Conservation (phyloP, 2,888 invertebrate genomes). For the Pilophorus perplexus region DNA sequence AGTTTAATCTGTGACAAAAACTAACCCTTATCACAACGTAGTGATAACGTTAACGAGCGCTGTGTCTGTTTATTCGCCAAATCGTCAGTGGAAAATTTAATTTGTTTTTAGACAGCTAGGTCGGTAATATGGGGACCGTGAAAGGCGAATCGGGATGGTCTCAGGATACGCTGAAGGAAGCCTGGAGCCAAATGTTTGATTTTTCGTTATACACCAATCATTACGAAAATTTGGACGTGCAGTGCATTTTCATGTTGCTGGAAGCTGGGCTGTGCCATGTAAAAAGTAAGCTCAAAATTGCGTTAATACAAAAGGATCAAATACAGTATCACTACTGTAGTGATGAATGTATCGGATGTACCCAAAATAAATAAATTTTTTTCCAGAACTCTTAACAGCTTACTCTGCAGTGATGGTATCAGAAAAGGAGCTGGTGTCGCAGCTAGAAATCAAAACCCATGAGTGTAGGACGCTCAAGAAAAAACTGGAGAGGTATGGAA, state of each 20-base stretch:
- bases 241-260: constrained; percentile 38
- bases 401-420: constrained; percentile 30
- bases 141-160: too few species aligned
- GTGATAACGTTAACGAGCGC: too few species aligned
- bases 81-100: too few species aligned
- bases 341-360: too few species aligned
- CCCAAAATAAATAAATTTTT: too few species aligned
- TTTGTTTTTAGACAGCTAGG: too few species aligned
- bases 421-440: constrained; percentile 25
- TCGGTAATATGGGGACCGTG: too few species aligned
- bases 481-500: constrained; percentile 24
- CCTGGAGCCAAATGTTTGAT: constrained; percentile 21
- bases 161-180: constrained; percentile 1
- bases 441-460: constrained; percentile 38
- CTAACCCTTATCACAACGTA: too few species aligned
- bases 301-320: too few species aligned
- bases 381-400: constrained; percentile 34
- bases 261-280: constrained; percentile 29
- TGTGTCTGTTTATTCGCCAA: too few species aligned
- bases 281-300: constrained; percentile 40
- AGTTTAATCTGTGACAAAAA: too few species aligned
- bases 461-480: constrained; percentile 31
- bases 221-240: constrained; percentile 19
- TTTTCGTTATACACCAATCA: constrained; percentile 18
- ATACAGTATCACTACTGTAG: too few species aligned